These are phyloP conservation scores for Gonatopus flavifemur DNA, from an alignment of 1,140 invertebrate genomes.

Conservation along the genomic window DNA sequence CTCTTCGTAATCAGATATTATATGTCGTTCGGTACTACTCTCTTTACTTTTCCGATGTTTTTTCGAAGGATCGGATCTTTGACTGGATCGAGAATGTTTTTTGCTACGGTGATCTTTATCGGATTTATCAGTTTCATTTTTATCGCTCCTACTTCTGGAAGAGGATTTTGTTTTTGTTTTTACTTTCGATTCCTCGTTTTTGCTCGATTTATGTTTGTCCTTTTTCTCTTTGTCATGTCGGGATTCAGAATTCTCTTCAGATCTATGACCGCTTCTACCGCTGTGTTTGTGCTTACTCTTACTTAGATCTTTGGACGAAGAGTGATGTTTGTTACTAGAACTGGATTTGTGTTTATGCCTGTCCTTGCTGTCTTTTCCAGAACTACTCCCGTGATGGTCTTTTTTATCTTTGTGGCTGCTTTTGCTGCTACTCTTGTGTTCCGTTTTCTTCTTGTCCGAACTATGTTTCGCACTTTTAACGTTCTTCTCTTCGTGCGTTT, in stretches of 20 bases:
- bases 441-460: slow-evolving; percentile 21
- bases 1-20: slow-evolving; percentile 25
- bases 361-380: slow-evolving; percentile 22
- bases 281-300: slow-evolving; percentile 21
- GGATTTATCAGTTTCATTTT: slow-evolving; percentile 22
- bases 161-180: slow-evolving; percentile 31
- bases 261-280: slow-evolving; percentile 17
- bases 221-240: slow-evolving; percentile 25
- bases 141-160: slow-evolving; percentile 22
- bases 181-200: slow-evolving; percentile 31
- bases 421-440: slow-evolving; percentile 18
- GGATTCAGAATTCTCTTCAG: slow-evolving; percentile 26
- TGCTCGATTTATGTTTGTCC: slow-evolving; percentile 29
- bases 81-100: too few species aligned
- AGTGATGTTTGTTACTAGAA: slow-evolving; percentile 22
- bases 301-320: slow-evolving; percentile 28
- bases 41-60: slow-evolving; percentile 23
- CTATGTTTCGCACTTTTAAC: slow-evolving; percentile 14
- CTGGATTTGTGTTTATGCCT: slow-evolving; percentile 25
- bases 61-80: slow-evolving; percentile 27
- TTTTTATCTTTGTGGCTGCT: slow-evolving; percentile 22
- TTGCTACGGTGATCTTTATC: slow-evolving; percentile 26
- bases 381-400: slow-evolving; percentile 5
- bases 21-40: slow-evolving; percentile 28
- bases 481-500: slow-evolving; percentile 20